phyloP scores from a whole-genome alignment of 2,113 vertebrate genomes.

The Campylomormyrus tamandua region DNA sequence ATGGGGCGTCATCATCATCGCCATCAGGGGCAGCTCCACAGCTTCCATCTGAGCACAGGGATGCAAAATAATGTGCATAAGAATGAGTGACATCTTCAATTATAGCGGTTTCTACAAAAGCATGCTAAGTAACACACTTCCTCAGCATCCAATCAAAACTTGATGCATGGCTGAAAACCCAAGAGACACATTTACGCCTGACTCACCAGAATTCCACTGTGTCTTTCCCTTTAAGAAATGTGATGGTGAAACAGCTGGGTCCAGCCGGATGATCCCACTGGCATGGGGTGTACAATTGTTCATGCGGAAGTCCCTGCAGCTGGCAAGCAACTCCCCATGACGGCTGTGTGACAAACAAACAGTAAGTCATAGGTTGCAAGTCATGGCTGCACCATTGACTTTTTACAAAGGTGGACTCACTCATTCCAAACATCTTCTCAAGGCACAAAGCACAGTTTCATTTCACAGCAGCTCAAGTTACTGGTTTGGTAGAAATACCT shows the following conservation, averaged over 20 bases:
- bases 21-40: neutral
- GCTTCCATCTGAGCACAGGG: fast-evolving
- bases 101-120: neutral
- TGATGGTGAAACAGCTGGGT: slow-evolving; percentile 31
- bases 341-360: slow-evolving; percentile 48
- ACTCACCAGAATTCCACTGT: neutral
- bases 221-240: slow-evolving; percentile 17
- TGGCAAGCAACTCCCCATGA: slow-evolving; percentile 74
- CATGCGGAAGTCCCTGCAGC: slow-evolving; percentile 81
- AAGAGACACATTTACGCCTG: neutral
- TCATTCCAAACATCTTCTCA: neutral
- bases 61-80: neutral
- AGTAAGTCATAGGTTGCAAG: neutral
- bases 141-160: neutral
- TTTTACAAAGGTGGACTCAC: neutral
- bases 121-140: neutral
- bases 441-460: neutral
- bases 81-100: neutral
- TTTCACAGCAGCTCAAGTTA: neutral
- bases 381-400: neutral
- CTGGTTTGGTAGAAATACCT: slow-evolving; percentile 56
- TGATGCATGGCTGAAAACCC: neutral
- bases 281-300: slow-evolving; percentile 63
- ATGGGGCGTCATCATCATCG: neutral
- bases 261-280: slow-evolving; percentile 64